Evolutionary conservation across 2,797 vertebrate species (phyloP).

Genomic region (Allobates femoralis): DNA sequence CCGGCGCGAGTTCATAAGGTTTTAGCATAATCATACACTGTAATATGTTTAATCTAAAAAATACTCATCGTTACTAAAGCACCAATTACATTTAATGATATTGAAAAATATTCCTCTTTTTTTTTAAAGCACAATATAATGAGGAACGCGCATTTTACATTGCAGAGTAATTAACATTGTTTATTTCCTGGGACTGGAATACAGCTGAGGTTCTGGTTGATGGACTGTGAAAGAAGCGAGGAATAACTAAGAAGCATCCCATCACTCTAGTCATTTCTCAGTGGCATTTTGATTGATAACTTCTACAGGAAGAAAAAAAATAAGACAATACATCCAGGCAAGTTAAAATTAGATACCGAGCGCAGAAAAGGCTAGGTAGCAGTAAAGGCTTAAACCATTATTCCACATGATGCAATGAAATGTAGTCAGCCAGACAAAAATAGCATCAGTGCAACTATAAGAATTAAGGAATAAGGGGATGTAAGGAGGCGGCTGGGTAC

Average conservation of each 20-base stretch:
- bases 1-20: neutral
- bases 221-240: slow-evolving; percentile 34
- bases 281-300: slow-evolving; percentile 45
- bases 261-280: slow-evolving; percentile 42
- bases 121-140: slow-evolving; percentile 38
- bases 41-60: slow-evolving; percentile 50
- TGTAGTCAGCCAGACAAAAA: neutral
- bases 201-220: slow-evolving; percentile 50
- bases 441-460: neutral
- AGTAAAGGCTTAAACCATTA: neutral
- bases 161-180: slow-evolving; percentile 42
- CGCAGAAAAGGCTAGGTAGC: neutral
- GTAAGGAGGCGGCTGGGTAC: no score
- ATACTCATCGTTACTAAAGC: slow-evolving; percentile 36
- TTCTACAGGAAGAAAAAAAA: neutral
- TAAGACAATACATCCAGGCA: neutral
- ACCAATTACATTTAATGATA: slow-evolving; percentile 57
- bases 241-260: slow-evolving; percentile 30
- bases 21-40: slow-evolving; percentile 35
- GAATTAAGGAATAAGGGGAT: neutral
- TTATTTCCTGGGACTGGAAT: slow-evolving; percentile 36
- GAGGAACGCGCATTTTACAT: slow-evolving; percentile 29
- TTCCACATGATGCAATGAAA: neutral
- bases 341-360: neutral
- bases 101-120: slow-evolving; percentile 52